Conservation (phyloP, 1,140 invertebrate genomes). For the Sitobion miscanthi region DNA sequence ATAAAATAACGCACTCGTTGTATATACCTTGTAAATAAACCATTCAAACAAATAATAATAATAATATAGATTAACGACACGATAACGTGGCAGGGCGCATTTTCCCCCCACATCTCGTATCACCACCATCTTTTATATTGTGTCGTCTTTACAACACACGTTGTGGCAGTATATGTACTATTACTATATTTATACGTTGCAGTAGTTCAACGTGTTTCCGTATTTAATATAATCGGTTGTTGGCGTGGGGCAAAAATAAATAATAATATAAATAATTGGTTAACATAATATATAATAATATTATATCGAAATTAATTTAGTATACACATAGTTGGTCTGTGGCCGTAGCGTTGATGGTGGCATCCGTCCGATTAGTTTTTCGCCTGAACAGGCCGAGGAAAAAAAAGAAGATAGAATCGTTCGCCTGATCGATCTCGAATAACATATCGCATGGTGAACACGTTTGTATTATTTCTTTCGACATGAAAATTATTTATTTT, state of each 20-base stretch:
- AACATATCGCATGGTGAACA: neutral
- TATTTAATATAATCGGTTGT: neutral
- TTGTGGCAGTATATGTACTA: neutral
- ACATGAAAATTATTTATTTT: slow-evolving; percentile 40
- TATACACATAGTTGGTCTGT: neutral
- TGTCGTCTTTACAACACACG: neutral
- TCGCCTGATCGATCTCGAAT: slow-evolving; percentile 50
- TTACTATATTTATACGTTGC: neutral
- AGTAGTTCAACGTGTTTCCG: neutral
- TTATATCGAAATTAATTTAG: slow-evolving; percentile 24
- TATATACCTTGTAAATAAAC: neutral
- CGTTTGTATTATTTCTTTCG: slow-evolving; percentile 21
- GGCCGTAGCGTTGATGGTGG: neutral
- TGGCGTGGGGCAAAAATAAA: neutral
- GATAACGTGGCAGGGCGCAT: neutral
- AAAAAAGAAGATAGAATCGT: neutral
- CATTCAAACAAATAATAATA: slow-evolving; percentile 1
- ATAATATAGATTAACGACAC: slow-evolving; percentile 13
- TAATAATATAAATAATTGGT: slow-evolving; percentile 1
- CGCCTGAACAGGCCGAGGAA: neutral
- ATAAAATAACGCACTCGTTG: neutral
- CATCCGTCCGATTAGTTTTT: slow-evolving; percentile 21
- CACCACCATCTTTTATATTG: neutral
- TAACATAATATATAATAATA: neutral
- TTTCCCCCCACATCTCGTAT: neutral